These are phyloP conservation scores for Ciconia boyciana DNA, from an alignment of 2,113 vertebrate species.

Conservation along the genomic window DNA sequence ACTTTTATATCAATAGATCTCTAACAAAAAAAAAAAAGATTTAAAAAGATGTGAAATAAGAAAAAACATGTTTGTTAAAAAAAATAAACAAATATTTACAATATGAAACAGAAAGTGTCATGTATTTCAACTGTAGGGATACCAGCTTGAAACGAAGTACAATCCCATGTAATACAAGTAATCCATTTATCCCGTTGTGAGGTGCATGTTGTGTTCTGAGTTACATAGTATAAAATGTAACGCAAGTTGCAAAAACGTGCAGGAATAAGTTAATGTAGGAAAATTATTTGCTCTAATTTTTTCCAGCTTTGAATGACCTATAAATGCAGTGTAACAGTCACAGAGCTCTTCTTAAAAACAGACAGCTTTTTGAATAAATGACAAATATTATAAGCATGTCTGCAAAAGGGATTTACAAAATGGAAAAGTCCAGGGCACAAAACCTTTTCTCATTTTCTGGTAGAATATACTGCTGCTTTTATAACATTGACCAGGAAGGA, in stretches of 20 bases:
- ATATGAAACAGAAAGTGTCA: neutral
- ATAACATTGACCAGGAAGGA: neutral
- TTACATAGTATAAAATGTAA: neutral
- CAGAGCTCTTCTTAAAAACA: neutral
- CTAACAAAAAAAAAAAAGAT: neutral
- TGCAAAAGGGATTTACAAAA: neutral
- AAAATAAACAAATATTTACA: neutral
- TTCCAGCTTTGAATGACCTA: neutral
- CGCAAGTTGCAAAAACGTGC: accelerated
- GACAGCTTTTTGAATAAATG: neutral
- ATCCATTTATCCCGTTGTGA: neutral
- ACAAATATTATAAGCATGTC: neutral
- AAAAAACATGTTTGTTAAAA: neutral
- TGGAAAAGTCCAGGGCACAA: neutral
- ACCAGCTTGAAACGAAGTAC: neutral
- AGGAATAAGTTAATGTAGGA: neutral
- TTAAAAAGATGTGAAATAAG: neutral
- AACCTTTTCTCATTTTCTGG: neutral
- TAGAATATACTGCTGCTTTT: neutral
- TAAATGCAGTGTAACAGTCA: neutral
- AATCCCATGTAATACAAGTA: neutral
- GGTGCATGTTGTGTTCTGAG: neutral
- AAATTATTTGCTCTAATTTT: neutral
- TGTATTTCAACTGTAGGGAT: neutral
- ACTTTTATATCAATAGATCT: neutral